phyloP scores from a whole-genome alignment of 2,888 invertebrate genomes.

The Chrysopilus asiliformis region DNA sequence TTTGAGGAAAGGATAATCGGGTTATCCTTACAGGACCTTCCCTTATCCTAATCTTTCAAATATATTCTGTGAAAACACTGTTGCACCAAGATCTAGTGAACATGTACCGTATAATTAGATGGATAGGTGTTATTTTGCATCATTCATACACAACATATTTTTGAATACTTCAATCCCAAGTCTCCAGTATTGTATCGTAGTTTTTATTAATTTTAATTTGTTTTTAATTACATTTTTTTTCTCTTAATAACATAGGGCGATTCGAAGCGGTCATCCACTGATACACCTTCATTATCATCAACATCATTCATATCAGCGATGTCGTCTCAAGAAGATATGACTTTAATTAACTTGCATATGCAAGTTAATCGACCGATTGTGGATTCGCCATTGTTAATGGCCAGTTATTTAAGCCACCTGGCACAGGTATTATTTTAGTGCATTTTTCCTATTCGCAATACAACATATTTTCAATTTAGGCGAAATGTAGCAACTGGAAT shows the following conservation, averaged over 20 bases:
- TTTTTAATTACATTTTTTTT: not conserved
- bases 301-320: conserved; percentile 81
- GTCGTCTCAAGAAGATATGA: conserved; percentile 86
- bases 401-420: conserved; percentile 83
- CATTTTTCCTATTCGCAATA: too few species aligned
- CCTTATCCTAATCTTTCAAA: too few species aligned
- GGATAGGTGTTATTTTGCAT: too few species aligned
- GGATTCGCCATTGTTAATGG: conserved; percentile 87
- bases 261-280: conserved; percentile 50
- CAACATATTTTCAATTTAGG: conserved; percentile 32
- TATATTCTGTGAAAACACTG: too few species aligned
- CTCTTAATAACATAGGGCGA: conserved; percentile 26
- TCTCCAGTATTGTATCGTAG: not conserved
- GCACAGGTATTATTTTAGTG: conserved; percentile 49
- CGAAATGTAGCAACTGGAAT: conserved; percentile 56
- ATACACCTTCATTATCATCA: conserved; percentile 67
- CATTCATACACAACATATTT: too few species aligned
- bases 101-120: too few species aligned
- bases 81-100: too few species aligned
- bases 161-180: too few species aligned
- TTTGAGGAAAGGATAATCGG: too few species aligned
- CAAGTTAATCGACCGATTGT: conserved; percentile 85
- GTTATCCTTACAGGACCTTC: too few species aligned
- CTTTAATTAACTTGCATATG: conserved; percentile 84
- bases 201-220: too few species aligned